Percentiles rank a stretch among this genome's conserved stretches.
phyloP scores from a whole-genome alignment of 2,797 vertebrate genomes.

The Danio choprae region DNA sequence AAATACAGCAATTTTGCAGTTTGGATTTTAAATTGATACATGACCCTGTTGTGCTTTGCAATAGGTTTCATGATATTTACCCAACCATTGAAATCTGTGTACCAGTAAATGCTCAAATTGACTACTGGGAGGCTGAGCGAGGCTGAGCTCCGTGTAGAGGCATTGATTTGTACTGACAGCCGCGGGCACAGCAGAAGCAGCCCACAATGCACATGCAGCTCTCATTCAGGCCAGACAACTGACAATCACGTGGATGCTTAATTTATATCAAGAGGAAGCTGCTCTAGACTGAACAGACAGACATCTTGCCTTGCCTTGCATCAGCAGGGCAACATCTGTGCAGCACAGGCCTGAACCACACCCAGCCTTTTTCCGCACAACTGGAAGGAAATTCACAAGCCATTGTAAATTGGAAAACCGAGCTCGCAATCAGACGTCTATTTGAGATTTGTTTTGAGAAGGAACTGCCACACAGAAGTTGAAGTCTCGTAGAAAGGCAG shows the following conservation, averaged over 20 bases:
- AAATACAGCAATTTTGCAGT: not conserved
- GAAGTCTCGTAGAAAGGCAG: conserved; percentile 13
- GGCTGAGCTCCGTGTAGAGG: conserved; percentile 5
- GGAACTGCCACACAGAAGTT: conserved; percentile 1
- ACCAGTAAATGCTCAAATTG: not conserved
- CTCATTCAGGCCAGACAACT: conserved; percentile 14
- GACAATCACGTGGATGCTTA: conserved; percentile 24
- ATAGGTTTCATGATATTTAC: conserved; percentile 1
- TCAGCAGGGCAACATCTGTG: conserved; percentile 66
- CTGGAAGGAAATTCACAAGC: conserved; percentile 46
- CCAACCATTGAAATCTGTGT: conserved; percentile 8
- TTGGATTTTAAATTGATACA: not conserved
- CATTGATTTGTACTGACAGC: conserved; percentile 54
- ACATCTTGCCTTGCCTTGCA: conserved; percentile 71
- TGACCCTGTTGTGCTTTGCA: not conserved
- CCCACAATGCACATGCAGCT: conserved; percentile 13
- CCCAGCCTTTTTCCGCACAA: conserved; percentile 36
- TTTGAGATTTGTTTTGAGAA: conserved; percentile 49
- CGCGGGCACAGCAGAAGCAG: conserved; percentile 61
- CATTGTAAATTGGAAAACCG: conserved; percentile 47
- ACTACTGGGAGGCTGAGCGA: not conserved
- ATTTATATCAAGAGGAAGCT: conserved; percentile 67
- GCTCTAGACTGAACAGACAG: conserved; percentile 65
- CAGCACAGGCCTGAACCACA: conserved; percentile 50
- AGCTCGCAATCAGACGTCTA: conserved; percentile 24